phyloP scores from a whole-genome alignment of 2,113 vertebrate genomes.

The Neogobius melanostomus region DNA sequence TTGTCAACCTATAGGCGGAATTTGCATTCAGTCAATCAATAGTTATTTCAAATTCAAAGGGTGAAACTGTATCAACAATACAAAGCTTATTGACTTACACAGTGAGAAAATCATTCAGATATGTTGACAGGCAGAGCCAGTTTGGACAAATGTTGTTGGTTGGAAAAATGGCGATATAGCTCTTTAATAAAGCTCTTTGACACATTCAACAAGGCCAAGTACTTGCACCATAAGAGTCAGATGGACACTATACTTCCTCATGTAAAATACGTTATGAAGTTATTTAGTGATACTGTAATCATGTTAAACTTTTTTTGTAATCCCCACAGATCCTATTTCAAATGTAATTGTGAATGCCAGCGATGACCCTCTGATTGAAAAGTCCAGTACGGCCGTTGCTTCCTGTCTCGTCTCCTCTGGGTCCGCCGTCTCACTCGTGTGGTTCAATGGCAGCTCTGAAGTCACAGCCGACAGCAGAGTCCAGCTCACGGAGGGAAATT shows the following conservation, averaged over 20 bases:
- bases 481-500: slow-evolving; percentile 43
- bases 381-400: slow-evolving; percentile 16
- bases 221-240: neutral
- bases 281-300: neutral
- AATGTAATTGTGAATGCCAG: slow-evolving; percentile 47
- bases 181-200: no score
- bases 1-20: no score
- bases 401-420: slow-evolving; percentile 50
- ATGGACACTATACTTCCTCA: neutral
- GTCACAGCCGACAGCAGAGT: slow-evolving; percentile 40
- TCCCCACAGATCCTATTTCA: slow-evolving; percentile 61
- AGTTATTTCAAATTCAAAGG: no score
- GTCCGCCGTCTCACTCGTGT: slow-evolving; percentile 44
- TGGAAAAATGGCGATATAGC: no score
- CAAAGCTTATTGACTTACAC: no score
- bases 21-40: no score
- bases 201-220: no score
- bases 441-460: slow-evolving; percentile 57
- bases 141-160: no score
- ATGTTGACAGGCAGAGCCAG: no score
- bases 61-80: no score
- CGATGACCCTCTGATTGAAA: slow-evolving; percentile 53
- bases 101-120: no score
- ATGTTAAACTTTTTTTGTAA: no score
- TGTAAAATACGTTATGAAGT: neutral